Evolutionary conservation across 2,113 vertebrate species (phyloP), one percentile per base, ranked within the genome.

Genomic region (Dermatemys mawii): DNA sequence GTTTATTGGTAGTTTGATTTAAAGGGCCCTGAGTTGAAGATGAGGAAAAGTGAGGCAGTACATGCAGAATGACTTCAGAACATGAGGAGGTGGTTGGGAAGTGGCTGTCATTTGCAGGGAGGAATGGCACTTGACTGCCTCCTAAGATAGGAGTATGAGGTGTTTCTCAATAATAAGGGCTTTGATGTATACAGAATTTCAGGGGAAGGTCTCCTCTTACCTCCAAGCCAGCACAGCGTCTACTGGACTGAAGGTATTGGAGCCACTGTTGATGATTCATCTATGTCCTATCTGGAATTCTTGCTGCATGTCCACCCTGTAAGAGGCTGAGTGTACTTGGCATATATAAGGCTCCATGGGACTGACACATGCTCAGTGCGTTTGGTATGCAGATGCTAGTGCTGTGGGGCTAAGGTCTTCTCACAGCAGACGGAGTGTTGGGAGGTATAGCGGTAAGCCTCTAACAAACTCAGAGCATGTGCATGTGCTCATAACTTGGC

Each of bases 401-500:
- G 57, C 57, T 60, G 57, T 60, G 29, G 57, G 57, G 29, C 57
- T 16, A 8, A 12, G 29, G 29, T 29, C 29, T 60, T 14, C 57
- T 60, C 29, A 35, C 57, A 60, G 2, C 12, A 90, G 5, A 32
- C 38, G 19, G 46, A 54, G 24, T 16, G 1, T 81, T 81, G 21
- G 78, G 49, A 55, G 14, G 11, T 85, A 84, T 80, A 84, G 38
- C 22, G 75, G 38, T 9, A 12, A 35, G 49, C 48, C 83, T 94
- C 87, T 49, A 81, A 75, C 4, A 67, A 46, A 4, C 57, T 73
- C 13, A 4, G 44, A 2, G 19, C 11, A 60, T 76, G 6, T 46
- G 10, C n/a, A 32, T 0, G 0, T 3, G 12, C n/a, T 51, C 26
- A 3, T 32, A 38, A 38, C 8, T 70, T 70, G 35, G 35, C 67